Evolutionary conservation across 2,888 invertebrate species (phyloP), one percentile per base, ranked within the genome.

Genomic region (Dryococelus australis): DNA sequence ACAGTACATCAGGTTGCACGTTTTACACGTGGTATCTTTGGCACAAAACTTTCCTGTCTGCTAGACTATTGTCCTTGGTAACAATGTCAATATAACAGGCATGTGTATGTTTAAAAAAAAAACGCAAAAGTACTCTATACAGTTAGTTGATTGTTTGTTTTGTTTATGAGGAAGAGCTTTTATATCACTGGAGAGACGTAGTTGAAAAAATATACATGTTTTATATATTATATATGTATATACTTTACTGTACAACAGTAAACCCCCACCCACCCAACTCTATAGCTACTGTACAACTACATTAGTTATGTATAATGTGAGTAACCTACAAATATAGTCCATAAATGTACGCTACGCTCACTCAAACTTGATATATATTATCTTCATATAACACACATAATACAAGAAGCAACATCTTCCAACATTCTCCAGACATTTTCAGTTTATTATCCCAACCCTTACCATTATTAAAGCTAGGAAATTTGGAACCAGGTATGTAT

Each of bases 121-220:
- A 20, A 65, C 65, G 16, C n/a, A n/a, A 65, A 35, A 65, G 65
- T 65, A 65, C n/a, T 65, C 65, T 65, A 65, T 65, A 65, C 65
- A 65, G 65, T 65, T 65, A 35, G 83, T 65, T 86, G 87, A 87
- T 85, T 87, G 87, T 87, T 83, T 83, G 83, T 43, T 83, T 83
- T 83, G 83, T 83, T 83, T 83, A 85, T 87, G 87, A 89, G 89
- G 89, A 89, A 89, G 89, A 89, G 88, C 89, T 87, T 88, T 85
- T 85, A 83, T 88, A 89, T 89, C 89, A 89, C 89, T 87, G 88
- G 87, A 89, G 89, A 89, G 87, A 87, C 87, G 86, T 86, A 86
- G 86, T 86, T 89, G 89, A 88, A 89, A 89, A 89, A 89, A 89
- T 89, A 89, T 89, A 89, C 89, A 89, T 86, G 87, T 88, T 88